These are phyloP conservation scores for Actinia tenebrosa DNA, from an alignment of 64 coral and sea anemone species.

Conservation along the genomic window DNA sequence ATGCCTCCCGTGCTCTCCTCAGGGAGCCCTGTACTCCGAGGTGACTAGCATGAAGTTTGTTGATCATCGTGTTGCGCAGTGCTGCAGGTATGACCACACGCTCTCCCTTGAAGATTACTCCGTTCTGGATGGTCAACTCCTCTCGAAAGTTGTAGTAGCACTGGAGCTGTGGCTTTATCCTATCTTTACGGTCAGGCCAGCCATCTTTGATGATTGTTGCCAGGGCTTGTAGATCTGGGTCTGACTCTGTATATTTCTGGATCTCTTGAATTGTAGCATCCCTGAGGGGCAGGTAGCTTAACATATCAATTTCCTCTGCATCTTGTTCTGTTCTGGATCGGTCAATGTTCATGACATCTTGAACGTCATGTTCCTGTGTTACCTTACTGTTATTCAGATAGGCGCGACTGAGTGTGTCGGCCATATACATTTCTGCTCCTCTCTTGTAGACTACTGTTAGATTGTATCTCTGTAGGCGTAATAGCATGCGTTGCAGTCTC, in stretches of 20 bases:
- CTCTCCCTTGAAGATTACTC: conserved; percentile 28
- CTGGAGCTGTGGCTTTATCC: neutral
- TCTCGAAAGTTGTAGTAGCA: conserved; percentile 29
- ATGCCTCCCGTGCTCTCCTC: conserved; percentile 30
- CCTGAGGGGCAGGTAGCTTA: neutral
- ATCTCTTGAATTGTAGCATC: conserved; percentile 13
- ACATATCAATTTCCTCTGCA: conserved; percentile 21
- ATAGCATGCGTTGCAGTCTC: conserved; percentile 35
- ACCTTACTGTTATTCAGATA: neutral
- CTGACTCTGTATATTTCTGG: conserved; percentile 1
- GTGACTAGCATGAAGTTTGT: conserved; percentile 57
- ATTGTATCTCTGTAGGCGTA: conserved; percentile 24
- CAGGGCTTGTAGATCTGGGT: neutral
- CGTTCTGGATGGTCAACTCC: conserved; percentile 25
- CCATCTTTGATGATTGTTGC: conserved; percentile 32
- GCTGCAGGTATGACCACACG: conserved; percentile 25
- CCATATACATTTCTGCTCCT: conserved; percentile 12
- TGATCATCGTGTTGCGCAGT: conserved; percentile 6
- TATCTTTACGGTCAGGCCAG: conserved; percentile 15
- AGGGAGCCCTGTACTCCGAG: conserved; percentile 41
- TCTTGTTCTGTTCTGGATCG: conserved; percentile 17
- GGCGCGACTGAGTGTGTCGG: conserved; percentile 19
- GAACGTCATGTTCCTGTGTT: neutral
- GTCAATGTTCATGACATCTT: conserved; percentile 5
- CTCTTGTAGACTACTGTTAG: conserved; percentile 3